phyloP scores from a whole-genome alignment of 2,113 vertebrate species.

The Psittacula cyanocephala region DNA sequence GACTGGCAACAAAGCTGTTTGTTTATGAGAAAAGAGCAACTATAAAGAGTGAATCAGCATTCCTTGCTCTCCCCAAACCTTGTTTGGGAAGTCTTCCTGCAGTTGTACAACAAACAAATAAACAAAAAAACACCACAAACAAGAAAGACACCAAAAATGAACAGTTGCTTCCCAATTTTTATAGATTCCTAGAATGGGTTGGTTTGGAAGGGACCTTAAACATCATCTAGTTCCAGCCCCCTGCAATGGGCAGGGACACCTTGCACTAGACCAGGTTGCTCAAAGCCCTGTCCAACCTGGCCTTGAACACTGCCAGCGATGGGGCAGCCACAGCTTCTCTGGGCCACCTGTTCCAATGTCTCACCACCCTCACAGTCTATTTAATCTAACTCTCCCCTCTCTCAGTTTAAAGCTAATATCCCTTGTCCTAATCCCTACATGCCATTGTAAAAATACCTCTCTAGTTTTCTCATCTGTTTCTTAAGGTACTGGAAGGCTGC shows the following conservation, averaged over 20 bases:
- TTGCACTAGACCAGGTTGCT: background rate
- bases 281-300: background rate
- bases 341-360: background rate
- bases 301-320: background rate
- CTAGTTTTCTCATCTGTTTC: background rate
- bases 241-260: background rate
- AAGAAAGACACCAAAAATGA: background rate
- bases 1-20: conserved; percentile 20
- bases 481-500: background rate
- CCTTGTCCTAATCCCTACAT: background rate
- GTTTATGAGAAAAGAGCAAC: conserved; percentile 29
- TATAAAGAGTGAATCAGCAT: background rate
- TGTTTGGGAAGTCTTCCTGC: background rate
- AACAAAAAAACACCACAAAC: background rate
- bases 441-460: background rate
- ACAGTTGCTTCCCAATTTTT: background rate
- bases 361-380: background rate
- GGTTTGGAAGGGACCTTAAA: background rate
- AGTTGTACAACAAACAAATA: background rate
- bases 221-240: background rate
- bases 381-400: background rate
- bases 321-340: background rate
- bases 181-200: background rate
- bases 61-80: background rate
- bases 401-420: background rate